These are phyloP conservation scores for Hapalemur alaotrensis DNA, from an alignment of 2,797 vertebrate species.

Conservation along the genomic window DNA sequence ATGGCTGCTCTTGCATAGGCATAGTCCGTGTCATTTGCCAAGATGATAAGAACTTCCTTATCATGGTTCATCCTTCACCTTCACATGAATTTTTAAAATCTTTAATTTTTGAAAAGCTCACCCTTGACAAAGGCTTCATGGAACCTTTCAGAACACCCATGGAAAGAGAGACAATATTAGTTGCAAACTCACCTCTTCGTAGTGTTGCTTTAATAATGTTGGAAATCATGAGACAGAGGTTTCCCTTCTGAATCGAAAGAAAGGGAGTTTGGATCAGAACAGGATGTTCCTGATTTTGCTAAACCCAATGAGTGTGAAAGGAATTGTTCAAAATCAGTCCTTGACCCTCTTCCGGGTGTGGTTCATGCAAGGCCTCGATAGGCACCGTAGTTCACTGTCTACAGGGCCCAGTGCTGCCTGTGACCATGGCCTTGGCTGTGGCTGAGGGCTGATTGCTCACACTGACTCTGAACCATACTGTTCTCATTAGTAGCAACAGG, in stretches of 20 bases:
- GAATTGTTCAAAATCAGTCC: not conserved
- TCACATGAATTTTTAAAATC: not conserved
- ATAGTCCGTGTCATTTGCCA: not conserved
- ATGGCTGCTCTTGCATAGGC: not conserved
- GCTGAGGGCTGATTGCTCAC: not conserved
- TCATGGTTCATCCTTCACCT: not conserved
- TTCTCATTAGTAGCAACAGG: not conserved
- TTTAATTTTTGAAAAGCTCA: conserved; percentile 43
- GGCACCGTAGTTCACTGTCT: not conserved
- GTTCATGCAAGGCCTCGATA: not conserved
- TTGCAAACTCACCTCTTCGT: not conserved
- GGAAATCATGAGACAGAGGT: not conserved
- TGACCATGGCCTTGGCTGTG: not conserved
- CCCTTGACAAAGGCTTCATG: not conserved
- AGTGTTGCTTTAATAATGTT: not conserved
- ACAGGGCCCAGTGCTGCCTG: not conserved
- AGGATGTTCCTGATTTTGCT: not conserved
- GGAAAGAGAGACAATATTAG: not conserved
- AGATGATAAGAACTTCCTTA: not conserved
- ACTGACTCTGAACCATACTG: not conserved
- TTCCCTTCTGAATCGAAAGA: not conserved
- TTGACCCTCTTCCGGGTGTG: not conserved
- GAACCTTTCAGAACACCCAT: not conserved
- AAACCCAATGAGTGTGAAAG: not conserved
- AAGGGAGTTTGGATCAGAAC: not conserved